A percentile compares a stretch with the other conserved stretches of the same genome.
Evolutionary conservation across 2,888 invertebrate genomes (phyloP).

Genomic region (Yponomeuta malinellus): DNA sequence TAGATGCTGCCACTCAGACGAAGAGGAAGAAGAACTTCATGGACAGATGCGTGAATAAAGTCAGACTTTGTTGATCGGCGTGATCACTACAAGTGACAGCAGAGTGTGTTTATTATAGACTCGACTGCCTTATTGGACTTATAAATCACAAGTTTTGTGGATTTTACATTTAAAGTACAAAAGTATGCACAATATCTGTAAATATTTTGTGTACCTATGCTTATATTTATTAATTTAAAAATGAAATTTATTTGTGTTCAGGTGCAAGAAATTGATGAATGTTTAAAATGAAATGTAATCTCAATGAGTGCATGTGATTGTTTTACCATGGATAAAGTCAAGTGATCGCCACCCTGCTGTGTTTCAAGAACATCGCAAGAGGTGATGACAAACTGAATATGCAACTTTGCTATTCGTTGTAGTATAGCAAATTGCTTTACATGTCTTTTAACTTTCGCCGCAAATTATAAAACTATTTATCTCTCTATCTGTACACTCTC

Average conservation of each 20-base stretch:
- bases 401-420: constrained; percentile 64
- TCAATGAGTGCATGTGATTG: constrained; percentile 63
- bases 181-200: constrained; percentile 66
- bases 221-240: constrained; percentile 33
- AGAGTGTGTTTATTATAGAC: constrained; percentile 56
- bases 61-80: constrained; percentile 78
- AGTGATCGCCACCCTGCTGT: constrained; percentile 54
- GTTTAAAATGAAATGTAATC: constrained; percentile 51
- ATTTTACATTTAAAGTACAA: constrained; percentile 69
- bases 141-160: constrained; percentile 51
- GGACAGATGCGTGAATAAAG: constrained; percentile 89
- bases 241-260: constrained; percentile 22
- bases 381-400: constrained; percentile 42
- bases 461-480: constrained; percentile 35
- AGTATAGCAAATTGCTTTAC: constrained; percentile 59
- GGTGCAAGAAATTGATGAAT: constrained; percentile 18
- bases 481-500: constrained; percentile 68
- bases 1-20: constrained; percentile 74
- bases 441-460: constrained; percentile 30
- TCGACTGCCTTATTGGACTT: constrained; percentile 60
- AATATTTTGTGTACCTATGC: constrained; percentile 60
- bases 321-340: constrained; percentile 42
- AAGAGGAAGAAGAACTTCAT: constrained; percentile 88
- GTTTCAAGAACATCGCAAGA: constrained; percentile 61
- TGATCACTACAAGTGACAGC: constrained; percentile 36